Percentiles rank a stretch among this genome's conserved stretches.
phyloP scores from a whole-genome alignment of 1,140 invertebrate genomes.

The Bombus confusus region DNA sequence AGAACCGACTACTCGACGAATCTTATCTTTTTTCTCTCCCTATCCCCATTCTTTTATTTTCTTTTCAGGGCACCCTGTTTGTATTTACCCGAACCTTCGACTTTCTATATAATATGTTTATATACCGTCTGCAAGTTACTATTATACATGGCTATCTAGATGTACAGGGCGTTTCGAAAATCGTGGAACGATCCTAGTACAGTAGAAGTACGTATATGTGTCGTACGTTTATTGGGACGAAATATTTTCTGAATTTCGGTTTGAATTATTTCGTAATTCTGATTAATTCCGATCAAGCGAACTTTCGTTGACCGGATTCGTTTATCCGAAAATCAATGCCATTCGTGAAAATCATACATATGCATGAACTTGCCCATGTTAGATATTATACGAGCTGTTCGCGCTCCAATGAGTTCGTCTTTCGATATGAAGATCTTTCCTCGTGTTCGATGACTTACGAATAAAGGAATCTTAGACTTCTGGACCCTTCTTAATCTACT shows the following conservation, averaged over 20 bases:
- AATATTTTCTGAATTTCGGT: no score
- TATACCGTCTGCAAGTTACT: constrained; percentile 62
- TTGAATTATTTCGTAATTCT: no score
- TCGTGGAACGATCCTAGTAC: background rate
- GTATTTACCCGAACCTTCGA: constrained; percentile 48
- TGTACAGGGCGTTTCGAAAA: constrained; percentile 33
- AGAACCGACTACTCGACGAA: constrained; percentile 20
- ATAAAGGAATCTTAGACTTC: background rate
- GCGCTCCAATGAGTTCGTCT: no score
- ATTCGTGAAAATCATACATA: no score
- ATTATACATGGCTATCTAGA: constrained; percentile 50
- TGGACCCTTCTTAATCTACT: background rate
- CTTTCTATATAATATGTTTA: constrained; percentile 66
- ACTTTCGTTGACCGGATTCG: no score
- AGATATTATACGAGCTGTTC: no score
- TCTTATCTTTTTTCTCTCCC: constrained; percentile 32
- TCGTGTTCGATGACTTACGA: background rate
- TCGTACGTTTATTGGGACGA: no score
- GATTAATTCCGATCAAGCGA: no score
- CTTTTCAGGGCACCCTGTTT: constrained; percentile 66
- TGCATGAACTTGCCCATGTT: no score
- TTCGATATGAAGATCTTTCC: no score
- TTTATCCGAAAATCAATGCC: no score
- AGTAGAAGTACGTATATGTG: no score
- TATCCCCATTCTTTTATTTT: constrained; percentile 45